Base-by-base conservation (phyloP, 2,888 invertebrate species). In the Apantesis nais region DNA sequence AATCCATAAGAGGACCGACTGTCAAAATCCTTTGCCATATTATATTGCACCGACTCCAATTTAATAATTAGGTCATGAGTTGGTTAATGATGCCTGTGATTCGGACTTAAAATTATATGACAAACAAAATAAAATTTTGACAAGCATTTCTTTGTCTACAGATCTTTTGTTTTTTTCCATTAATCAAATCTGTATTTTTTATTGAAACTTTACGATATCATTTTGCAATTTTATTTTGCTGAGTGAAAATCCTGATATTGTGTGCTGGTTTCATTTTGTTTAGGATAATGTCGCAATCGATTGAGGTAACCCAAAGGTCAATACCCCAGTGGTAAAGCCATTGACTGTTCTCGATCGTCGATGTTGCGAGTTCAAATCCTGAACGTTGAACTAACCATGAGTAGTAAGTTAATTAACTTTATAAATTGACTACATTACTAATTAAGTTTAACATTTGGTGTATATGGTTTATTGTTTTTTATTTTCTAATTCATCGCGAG, bases 301-400 rank as follows among this genome's bases (percentile, higher is more conserved):
- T 64, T 61, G 52, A 69, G 39, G 68, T 58, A 66, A 63, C 29
- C 29, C n/a, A 8, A 69, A 37, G 68, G 72, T 73, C 67, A 73
- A 68, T 58, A 70, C 69, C 72, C 68, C 70, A 64, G 41, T 67
- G 64, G 22, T 48, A 37, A 67, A 67, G 72, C 69, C 71, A 67
- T 64, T 73, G 72, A 73, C 72, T 73, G 72, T 11, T 62, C 67
- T 65, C 62, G 66, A 66, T 58, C 60, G 66, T 11, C 66, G 67
- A 61, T 69, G 69, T 72, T 58, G 66, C 41, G 62, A 67, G 68
- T 70, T 73, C 69, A 73, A 64, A 58, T 69, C 67, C 67, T 70
- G 67, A 31, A 55, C 52, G 48, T 34, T 63, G 62, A 68, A 68
- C 69, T 67, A 64, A 29, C 25, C 25, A 5, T 29, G n/a, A 67